These are phyloP conservation scores for Himantopus leucocephalus DNA, from an alignment of 2,113 vertebrate genomes.

Conservation along the genomic window DNA sequence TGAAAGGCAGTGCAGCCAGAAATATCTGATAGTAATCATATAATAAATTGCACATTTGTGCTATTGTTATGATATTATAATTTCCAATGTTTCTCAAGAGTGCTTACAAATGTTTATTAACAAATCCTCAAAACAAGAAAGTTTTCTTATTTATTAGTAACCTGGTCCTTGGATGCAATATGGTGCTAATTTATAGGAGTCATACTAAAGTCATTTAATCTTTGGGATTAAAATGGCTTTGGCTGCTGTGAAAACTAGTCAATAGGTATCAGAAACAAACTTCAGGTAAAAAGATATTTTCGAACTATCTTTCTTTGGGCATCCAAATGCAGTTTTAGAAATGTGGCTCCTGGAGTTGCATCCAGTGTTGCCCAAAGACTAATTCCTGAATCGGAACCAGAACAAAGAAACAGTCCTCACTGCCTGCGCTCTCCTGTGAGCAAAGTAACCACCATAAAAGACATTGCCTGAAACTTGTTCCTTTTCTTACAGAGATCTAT, in stretches of 20 bases:
- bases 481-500: background rate
- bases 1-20: background rate
- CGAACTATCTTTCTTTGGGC: background rate
- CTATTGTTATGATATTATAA: background rate
- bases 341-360: background rate
- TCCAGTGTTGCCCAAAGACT: background rate
- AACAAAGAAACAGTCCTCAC: background rate
- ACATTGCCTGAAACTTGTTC: background rate
- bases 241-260: background rate
- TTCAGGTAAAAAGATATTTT: background rate
- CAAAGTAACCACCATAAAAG: background rate
- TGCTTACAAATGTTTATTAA: background rate
- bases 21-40: background rate
- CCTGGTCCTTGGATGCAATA: background rate
- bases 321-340: background rate
- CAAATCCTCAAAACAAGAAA: background rate
- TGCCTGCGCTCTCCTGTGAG: background rate
- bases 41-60: background rate
- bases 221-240: background rate
- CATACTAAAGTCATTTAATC: background rate
- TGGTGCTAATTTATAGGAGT: background rate
- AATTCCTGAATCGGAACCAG: background rate
- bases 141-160: background rate
- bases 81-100: background rate
- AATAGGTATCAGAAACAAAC: background rate